Base-by-base conservation (phyloP, 2,113 vertebrate genomes). In the Laticauda colubrina region DNA sequence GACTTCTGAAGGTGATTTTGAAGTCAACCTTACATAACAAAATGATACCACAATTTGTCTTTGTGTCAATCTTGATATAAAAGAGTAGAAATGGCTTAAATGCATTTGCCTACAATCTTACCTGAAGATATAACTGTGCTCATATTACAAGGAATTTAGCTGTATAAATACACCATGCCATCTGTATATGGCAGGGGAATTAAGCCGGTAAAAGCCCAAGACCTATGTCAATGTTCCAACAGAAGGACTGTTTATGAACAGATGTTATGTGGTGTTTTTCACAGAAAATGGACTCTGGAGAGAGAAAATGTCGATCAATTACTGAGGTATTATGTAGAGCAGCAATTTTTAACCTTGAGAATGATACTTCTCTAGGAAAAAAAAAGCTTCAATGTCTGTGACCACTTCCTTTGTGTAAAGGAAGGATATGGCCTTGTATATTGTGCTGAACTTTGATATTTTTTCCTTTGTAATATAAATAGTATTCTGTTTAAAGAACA, bases 191-290 rank as follows among this genome's bases (percentile, higher is more conserved):
- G 97, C 98, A 97, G 97, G 99, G 99, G 99, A 99, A 99, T 99
- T 98, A 98, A 98, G 98, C 97, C 96, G 94, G 97, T 97, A 96
- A 97, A 97, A 97, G 98, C 97, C 97, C 96, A 97, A 97, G 97
- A 97, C 98, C 97, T 95, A 97, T 99, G 99, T 99, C 99, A 99
- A 98, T 97, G 97, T 97, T 97, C 97, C 98, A 98, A 98, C 98
- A 98, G 98, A 98, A 99, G 98, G 99, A 98, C 98, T 98, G 98
- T 98, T 99, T 98, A 98, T 98, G 99, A 99, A 98, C 99, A 99
- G 99, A 99, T 99, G 99, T 99, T 99, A 98, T 94, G 98, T 97
- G 98, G 98, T 98, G 98, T 98, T 98, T 98, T 98, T 97, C 97
- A 98, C 96, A 98, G 98, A 98, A 97, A 98, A 98, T 98, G 97